phyloP scores from a whole-genome alignment of 2,113 vertebrate species.

The Crotophaga sulcirostris region DNA sequence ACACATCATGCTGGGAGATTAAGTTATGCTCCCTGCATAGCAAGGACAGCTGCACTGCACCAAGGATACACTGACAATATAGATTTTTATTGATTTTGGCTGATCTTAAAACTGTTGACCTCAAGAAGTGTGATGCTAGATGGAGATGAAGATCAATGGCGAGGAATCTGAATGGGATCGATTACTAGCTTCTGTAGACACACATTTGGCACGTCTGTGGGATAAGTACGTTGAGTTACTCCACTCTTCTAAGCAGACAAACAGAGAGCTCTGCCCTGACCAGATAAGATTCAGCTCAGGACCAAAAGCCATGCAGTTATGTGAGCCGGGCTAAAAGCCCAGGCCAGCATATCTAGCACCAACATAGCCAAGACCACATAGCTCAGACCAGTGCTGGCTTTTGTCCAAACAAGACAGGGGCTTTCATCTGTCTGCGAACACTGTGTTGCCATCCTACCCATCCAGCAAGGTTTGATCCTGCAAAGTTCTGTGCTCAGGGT shows the following conservation, averaged over 20 bases:
- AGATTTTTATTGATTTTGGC: constrained; percentile 61
- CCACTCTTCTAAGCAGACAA: not conserved
- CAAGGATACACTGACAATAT: not conserved
- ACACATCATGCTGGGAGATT: not conserved
- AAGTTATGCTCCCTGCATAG: constrained; percentile 50
- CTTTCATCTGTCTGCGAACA: not conserved
- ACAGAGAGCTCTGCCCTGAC: not conserved
- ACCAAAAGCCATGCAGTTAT: not conserved
- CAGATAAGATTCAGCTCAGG: not conserved
- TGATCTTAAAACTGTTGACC: constrained; percentile 35
- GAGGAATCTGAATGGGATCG: not conserved
- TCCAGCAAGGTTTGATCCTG: not conserved
- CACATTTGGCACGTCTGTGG: not conserved
- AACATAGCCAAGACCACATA: fast-evolving
- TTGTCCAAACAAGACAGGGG: not conserved
- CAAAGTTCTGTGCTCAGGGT: not conserved
- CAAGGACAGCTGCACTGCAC: constrained; percentile 64
- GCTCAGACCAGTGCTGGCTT: not conserved
- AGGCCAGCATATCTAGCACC: not conserved
- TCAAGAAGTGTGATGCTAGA: constrained; percentile 26
- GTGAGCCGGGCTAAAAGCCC: not conserved
- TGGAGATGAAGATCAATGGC: constrained; percentile 4
- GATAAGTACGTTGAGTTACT: not conserved
- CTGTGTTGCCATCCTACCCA: not conserved
- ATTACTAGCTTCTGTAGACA: not conserved